Percentiles rank a stretch among this genome's conserved stretches.
These are phyloP conservation scores for Spinibarbus caldwelli DNA, from an alignment of 2,797 vertebrate species.

Conservation along the genomic window DNA sequence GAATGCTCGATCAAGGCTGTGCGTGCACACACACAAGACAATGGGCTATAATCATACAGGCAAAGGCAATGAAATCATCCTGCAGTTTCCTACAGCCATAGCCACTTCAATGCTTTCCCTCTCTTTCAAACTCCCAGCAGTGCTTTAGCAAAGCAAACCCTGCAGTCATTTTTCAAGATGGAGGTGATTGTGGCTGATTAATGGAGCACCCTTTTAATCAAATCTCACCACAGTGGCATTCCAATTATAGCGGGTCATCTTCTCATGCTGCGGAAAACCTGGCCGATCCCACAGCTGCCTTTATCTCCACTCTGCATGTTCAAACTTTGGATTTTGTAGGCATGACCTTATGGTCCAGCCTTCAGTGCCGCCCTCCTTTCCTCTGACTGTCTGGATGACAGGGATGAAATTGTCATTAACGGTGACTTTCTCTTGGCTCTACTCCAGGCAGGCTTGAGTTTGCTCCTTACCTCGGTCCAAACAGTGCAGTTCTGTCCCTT, in stretches of 20 bases:
- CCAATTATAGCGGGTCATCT: slow-evolving; percentile 48
- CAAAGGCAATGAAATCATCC: slow-evolving; percentile 51
- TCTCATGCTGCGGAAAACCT: slow-evolving; percentile 11
- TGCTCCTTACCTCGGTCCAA: slow-evolving; percentile 58
- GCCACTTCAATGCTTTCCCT: slow-evolving; percentile 7
- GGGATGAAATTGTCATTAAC: slow-evolving; percentile 73
- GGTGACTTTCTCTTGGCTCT: slow-evolving; percentile 67
- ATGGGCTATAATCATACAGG: slow-evolving; percentile 57
- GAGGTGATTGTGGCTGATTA: slow-evolving; percentile 47
- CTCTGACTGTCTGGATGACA: slow-evolving; percentile 31
- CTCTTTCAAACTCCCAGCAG: slow-evolving; percentile 24
- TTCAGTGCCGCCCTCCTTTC: not conserved
- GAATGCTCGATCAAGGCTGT: slow-evolving; percentile 44
- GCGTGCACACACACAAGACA: slow-evolving; percentile 49
- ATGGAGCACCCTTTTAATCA: slow-evolving; percentile 36
- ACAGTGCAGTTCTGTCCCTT: slow-evolving; percentile 24
- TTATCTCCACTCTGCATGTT: slow-evolving; percentile 16
- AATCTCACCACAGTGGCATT: slow-evolving; percentile 32
- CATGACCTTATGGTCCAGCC: slow-evolving; percentile 4
- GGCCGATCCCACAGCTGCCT: not conserved
- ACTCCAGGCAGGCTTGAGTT: slow-evolving; percentile 60
- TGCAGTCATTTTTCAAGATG: slow-evolving; percentile 39
- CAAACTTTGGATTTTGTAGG: slow-evolving; percentile 23
- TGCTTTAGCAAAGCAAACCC: slow-evolving; percentile 24
- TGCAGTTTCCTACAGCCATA: slow-evolving; percentile 35